A percentile compares a stretch with the other conserved stretches of the same genome.
Evolutionary conservation across 2,888 invertebrate genomes (phyloP).

Genomic region (Drosophila multiciliata): DNA sequence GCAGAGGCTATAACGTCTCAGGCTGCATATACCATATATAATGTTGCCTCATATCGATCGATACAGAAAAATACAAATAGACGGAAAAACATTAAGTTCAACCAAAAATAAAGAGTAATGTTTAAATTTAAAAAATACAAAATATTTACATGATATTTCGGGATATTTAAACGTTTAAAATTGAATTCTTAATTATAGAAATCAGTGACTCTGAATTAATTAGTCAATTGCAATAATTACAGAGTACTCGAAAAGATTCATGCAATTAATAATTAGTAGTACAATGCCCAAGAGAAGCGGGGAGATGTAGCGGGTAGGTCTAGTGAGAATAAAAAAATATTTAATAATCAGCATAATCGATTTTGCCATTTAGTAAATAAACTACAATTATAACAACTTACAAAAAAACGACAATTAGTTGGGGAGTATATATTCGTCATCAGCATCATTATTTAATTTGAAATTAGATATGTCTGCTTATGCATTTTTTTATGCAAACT

Average conservation of each 20-base stretch:
- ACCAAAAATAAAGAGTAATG: neutral
- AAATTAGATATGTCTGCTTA: neutral
- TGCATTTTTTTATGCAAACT: neutral
- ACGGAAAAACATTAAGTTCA: neutral
- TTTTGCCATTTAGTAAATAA: neutral
- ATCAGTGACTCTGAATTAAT: neutral
- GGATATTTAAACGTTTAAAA: neutral
- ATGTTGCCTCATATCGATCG: neutral
- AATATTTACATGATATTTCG: neutral
- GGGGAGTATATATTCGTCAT: neutral
- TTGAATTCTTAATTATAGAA: neutral
- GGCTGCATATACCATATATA: neutral
- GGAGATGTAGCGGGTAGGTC: neutral
- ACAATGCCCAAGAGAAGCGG: neutral
- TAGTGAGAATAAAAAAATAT: neutral
- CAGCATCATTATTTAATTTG: neutral
- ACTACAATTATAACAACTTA: neutral
- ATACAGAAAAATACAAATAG: neutral
- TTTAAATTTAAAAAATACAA: neutral
- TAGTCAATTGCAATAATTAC: neutral
- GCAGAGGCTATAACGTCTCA: neutral
- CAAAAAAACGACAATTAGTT: neutral
- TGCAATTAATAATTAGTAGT: neutral
- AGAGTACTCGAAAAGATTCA: neutral
- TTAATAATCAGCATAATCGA: neutral